phyloP scores from a whole-genome alignment of 2,113 vertebrate species.

The Solenodon paradoxus region DNA sequence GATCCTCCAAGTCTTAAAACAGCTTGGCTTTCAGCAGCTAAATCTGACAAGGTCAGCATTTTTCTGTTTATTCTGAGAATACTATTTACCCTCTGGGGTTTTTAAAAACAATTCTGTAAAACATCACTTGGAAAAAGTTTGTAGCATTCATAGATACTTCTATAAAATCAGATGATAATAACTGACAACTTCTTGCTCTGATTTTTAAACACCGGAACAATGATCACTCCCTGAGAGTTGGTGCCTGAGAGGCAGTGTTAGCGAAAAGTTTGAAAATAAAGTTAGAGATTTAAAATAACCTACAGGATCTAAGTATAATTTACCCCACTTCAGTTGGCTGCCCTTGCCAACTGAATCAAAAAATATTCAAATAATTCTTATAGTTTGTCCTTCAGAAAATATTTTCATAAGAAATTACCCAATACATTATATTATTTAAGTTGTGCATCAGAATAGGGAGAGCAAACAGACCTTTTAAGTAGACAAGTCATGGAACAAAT shows the following conservation, averaged over 20 bases:
- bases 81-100: conserved; percentile 93
- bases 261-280: neutral
- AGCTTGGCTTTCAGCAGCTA: conserved; percentile 92
- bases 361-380: conserved; percentile 63
- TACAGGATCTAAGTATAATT: conserved; percentile 31
- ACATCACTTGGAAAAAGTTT: conserved; percentile 87
- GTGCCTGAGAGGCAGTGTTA: neutral
- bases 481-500: neutral
- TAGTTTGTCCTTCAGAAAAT: conserved; percentile 1
- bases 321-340: conserved; percentile 37
- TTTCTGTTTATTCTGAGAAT: conserved; percentile 95
- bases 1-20: conserved; percentile 92
- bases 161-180: conserved; percentile 60
- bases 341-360: conserved; percentile 49
- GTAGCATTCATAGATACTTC: conserved; percentile 72
- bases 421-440: neutral
- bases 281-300: neutral
- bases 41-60: conserved; percentile 94
- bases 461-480: neutral
- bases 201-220: conserved; percentile 47
- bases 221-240: neutral
- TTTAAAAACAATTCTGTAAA: conserved; percentile 94
- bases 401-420: conserved; percentile 18
- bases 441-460: conserved; percentile 25
- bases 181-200: conserved; percentile 64